These are phyloP conservation scores for Bruchidius siliquastri DNA, from an alignment of 2,888 invertebrate genomes.

Conservation along the genomic window DNA sequence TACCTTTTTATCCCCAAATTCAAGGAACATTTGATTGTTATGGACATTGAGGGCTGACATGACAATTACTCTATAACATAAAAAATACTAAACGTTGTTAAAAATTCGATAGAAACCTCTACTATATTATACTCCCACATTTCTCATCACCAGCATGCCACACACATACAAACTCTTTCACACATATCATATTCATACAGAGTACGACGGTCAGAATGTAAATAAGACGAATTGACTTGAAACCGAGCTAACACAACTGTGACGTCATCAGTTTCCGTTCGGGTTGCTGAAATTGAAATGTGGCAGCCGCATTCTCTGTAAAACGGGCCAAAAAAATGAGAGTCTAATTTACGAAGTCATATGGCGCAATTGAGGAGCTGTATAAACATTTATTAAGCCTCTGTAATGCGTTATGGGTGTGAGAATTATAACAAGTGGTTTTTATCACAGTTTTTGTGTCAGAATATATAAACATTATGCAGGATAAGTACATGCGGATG, in stretches of 20 bases:
- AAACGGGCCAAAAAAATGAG: not conserved
- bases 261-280: not conserved
- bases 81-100: too few species aligned
- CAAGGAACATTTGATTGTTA: too few species aligned
- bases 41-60: too few species aligned
- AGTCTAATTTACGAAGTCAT: not conserved
- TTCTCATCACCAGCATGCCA: not conserved
- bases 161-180: not conserved
- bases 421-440: not conserved
- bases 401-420: not conserved
- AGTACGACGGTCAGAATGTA: not conserved
- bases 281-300: not conserved
- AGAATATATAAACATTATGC: not conserved
- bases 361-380: not conserved
- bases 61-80: too few species aligned
- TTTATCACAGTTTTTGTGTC: not conserved
- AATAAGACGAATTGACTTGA: not conserved
- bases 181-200: not conserved
- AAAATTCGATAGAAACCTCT: too few species aligned
- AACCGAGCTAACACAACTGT: not conserved
- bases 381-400: not conserved
- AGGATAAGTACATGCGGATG: not conserved
- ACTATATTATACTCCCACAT: too few species aligned
- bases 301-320: not conserved
- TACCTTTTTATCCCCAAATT: too few species aligned